Evolutionary conservation across 2,888 invertebrate genomes (phyloP).

Genomic region (Melanargia galathea): DNA sequence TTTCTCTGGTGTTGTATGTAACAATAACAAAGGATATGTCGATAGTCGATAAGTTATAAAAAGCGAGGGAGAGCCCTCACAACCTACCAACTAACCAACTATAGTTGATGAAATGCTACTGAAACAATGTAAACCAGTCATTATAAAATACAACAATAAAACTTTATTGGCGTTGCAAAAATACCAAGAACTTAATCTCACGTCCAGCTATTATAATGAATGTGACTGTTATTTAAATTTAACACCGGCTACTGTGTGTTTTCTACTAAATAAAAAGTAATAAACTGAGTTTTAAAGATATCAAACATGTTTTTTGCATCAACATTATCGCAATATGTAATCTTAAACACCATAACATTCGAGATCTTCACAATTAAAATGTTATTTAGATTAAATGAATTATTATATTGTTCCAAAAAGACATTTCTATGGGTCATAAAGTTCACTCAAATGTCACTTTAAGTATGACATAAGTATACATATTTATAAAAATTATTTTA

Average conservation of each 20-base stretch:
- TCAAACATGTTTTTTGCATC: slow-evolving; percentile 16
- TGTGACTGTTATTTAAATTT: slow-evolving; percentile 3
- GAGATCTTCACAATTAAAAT: neutral
- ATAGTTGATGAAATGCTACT: neutral
- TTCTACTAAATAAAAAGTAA: slow-evolving; percentile 14
- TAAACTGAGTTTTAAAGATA: slow-evolving; percentile 20
- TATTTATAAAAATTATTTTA: neutral
- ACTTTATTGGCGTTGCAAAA: slow-evolving; percentile 14
- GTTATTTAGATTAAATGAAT: neutral
- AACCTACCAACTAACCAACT: too few relatives aligned
- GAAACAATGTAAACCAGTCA: neutral
- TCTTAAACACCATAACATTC: slow-evolving; percentile 10
- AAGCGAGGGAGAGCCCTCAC: too few relatives aligned
- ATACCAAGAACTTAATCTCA: slow-evolving; percentile 7
- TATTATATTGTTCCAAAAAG: neutral
- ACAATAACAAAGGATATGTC: too few relatives aligned
- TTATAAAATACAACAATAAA: slow-evolving; percentile 9
- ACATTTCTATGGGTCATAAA: slow-evolving; percentile 3
- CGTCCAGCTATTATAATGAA: slow-evolving; percentile 16
- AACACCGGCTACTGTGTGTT: slow-evolving; percentile 12
- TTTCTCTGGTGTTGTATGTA: too few relatives aligned
- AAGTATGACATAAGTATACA: neutral
- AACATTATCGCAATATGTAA: slow-evolving; percentile 12
- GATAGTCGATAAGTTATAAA: too few relatives aligned
- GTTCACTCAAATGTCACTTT: neutral